Percentiles rank a stretch among this genome's conserved stretches.
Evolutionary conservation across 2,888 invertebrate genomes (phyloP).

Genomic region (Aplocera efformata): DNA sequence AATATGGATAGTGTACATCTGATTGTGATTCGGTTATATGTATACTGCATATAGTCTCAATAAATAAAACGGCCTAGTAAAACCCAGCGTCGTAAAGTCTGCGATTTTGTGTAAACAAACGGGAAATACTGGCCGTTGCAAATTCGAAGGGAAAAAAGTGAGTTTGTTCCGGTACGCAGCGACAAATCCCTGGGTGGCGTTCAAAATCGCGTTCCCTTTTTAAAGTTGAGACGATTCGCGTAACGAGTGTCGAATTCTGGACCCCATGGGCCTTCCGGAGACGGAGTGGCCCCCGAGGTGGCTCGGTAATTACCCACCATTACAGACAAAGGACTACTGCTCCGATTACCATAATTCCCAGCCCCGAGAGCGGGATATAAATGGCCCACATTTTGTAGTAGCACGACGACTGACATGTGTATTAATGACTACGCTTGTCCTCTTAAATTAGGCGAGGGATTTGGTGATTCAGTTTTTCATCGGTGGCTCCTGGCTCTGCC

Average conservation of each 20-base stretch:
- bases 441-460: conserved; percentile 77
- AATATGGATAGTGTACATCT: conserved; percentile 61
- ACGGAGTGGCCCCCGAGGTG: conserved; percentile 74
- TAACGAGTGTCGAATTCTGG: conserved; percentile 78
- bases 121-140: conserved; percentile 40
- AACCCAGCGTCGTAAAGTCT: conserved; percentile 36
- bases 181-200: conserved; percentile 66
- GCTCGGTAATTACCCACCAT: conserved; percentile 77
- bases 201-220: conserved; percentile 76
- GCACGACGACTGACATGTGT: conserved; percentile 77
- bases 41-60: conserved; percentile 45
- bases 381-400: conserved; percentile 78
- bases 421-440: conserved; percentile 79
- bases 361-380: conserved; percentile 73
- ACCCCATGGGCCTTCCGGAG: conserved; percentile 60
- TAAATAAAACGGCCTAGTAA: conserved; percentile 54
- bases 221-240: conserved; percentile 77
- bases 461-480: conserved; percentile 77
- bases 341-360: conserved; percentile 79
- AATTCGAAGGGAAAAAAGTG: conserved; percentile 51
- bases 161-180: conserved; percentile 52
- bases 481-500: conserved; percentile 36
- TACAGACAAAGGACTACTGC: conserved; percentile 79
- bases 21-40: conserved; percentile 63
- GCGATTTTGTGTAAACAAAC: conserved; percentile 42